Evolutionary conservation across 2,888 invertebrate species (phyloP).

Genomic region (Trissoscelio sp.): DNA sequence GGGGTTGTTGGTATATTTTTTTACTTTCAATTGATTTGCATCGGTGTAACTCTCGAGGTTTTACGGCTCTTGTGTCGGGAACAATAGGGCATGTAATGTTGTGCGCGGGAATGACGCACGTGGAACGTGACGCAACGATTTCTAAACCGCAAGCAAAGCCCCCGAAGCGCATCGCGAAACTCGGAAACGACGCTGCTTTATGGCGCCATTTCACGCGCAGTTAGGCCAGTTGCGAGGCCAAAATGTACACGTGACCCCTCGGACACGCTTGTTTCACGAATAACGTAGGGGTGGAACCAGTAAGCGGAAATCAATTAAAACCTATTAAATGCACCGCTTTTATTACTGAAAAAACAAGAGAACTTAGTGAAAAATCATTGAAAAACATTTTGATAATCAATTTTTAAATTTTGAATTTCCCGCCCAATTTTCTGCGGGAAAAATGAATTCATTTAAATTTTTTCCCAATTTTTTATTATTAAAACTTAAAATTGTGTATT

Average conservation of each 20-base stretch:
- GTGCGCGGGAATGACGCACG: slow-evolving; percentile 38
- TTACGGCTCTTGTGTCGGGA: slow-evolving; percentile 25
- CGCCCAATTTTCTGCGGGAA: no score
- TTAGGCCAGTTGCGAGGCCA: slow-evolving; percentile 45
- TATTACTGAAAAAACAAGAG: not conserved
- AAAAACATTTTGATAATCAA: no score
- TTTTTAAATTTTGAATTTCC: no score
- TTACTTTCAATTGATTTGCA: slow-evolving; percentile 13
- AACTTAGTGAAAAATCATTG: not conserved
- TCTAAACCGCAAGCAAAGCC: slow-evolving; percentile 57
- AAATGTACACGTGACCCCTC: slow-evolving; percentile 47
- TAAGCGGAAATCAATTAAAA: slow-evolving; percentile 23
- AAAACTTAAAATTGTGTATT: no score
- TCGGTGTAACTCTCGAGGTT: slow-evolving; percentile 13
- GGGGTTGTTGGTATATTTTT: no score
- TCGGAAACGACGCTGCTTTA: slow-evolving; percentile 45
- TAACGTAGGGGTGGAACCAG: not conserved
- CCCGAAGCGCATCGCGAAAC: slow-evolving; percentile 60
- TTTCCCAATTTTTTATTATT: no score
- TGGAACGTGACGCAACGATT: slow-evolving; percentile 59
- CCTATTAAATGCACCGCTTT: not conserved
- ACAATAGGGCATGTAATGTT: slow-evolving; percentile 42
- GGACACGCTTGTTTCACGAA: slow-evolving; percentile 19
- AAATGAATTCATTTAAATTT: no score
- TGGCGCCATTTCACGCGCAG: slow-evolving; percentile 57